A percentile compares a stretch with the other conserved stretches of the same genome.
These are phyloP conservation scores for Caenorhabditis sinica DNA, from an alignment of 2,888 invertebrate species.

Conservation along the genomic window DNA sequence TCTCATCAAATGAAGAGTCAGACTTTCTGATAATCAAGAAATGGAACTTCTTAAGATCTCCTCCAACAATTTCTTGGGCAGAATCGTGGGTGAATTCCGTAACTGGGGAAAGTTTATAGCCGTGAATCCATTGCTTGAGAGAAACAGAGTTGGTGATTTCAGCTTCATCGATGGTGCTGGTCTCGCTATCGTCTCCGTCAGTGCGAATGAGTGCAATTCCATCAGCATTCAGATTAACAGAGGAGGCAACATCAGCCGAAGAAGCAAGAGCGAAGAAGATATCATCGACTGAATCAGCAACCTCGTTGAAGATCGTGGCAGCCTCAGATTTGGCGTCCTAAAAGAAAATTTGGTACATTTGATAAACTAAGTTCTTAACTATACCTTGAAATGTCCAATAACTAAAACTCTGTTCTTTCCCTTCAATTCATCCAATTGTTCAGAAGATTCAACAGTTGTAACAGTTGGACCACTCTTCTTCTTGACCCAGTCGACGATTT, in stretches of 20 bases:
- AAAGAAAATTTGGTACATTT: too few species aligned
- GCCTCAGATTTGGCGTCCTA: slow-evolving; percentile 89
- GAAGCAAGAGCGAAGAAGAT: slow-evolving; percentile 90
- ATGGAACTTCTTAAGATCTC: slow-evolving; percentile 95
- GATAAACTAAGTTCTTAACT: not conserved
- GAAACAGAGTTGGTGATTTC: slow-evolving; percentile 90
- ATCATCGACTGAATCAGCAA: slow-evolving; percentile 91
- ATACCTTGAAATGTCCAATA: slow-evolving; percentile 90
- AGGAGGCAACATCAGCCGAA: slow-evolving; percentile 89
- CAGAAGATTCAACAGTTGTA: slow-evolving; percentile 88
- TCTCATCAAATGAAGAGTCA: slow-evolving; percentile 89
- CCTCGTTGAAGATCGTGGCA: slow-evolving; percentile 90
- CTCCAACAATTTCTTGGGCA: slow-evolving; percentile 97
- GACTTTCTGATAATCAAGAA: slow-evolving; percentile 91
- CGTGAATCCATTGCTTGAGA: slow-evolving; percentile 84
- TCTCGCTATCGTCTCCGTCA: slow-evolving; percentile 62
- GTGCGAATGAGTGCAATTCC: slow-evolving; percentile 87
- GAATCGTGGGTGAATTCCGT: slow-evolving; percentile 85
- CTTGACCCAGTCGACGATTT: slow-evolving; percentile 93
- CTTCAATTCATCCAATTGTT: slow-evolving; percentile 90
- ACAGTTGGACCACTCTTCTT: slow-evolving; percentile 98
- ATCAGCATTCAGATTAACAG: slow-evolving; percentile 85
- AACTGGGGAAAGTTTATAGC: slow-evolving; percentile 65
- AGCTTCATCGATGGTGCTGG: slow-evolving; percentile 89
- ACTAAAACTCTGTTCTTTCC: slow-evolving; percentile 90